Base-by-base conservation (phyloP, 2,113 vertebrate genomes). In the Leptobrachium leishanense region DNA sequence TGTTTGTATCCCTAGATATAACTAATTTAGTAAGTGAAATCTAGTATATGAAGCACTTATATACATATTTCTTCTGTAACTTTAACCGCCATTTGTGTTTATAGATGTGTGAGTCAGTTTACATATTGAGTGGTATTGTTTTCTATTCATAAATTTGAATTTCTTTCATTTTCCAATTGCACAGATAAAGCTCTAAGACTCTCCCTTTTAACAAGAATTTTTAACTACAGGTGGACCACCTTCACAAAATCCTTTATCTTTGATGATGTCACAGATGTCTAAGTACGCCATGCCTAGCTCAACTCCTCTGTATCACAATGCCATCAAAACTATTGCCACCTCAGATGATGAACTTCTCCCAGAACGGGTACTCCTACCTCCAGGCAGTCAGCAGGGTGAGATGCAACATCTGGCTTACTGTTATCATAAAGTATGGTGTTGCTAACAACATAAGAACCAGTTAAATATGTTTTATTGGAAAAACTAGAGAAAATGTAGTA, bases 201-300 rank as follows among this genome's bases (percentile, higher is more conserved):
- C 8, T 50, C 2, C 2, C 31, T 5, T 78, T 68, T 81, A 15
- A 39, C 7, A 11, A 10, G 85, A 65, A 86, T 31, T 11, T 83
- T 77, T 39, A 20, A 42, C 0, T 1, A 39, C 95, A 50, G 96
- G 96, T 81, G 92, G 91, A 68, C 85, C 93, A 12, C 92, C 95
- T 10, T 91, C 97, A 76, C 97, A 96, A 92, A 98, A 99, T 84
- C 98, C 97, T 43, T 88, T 99, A 75, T 98, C 97, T 0, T 90
- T 99, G 77, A 99, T 99, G 89, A 99, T 99, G 96, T 96, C 96
- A 46, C 97, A 98, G 93, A 98, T 99, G 97, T 99, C 98, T 84
- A 98, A 98, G 87, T 99, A 98, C 0, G 97, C 98, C 82, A 95
- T 99, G 94, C 97, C 98, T 81, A 98, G 97, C 88, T 95, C 96